These are phyloP conservation scores for Notolabrus celidotus DNA, from an alignment of 2,797 vertebrate species.

Conservation along the genomic window DNA sequence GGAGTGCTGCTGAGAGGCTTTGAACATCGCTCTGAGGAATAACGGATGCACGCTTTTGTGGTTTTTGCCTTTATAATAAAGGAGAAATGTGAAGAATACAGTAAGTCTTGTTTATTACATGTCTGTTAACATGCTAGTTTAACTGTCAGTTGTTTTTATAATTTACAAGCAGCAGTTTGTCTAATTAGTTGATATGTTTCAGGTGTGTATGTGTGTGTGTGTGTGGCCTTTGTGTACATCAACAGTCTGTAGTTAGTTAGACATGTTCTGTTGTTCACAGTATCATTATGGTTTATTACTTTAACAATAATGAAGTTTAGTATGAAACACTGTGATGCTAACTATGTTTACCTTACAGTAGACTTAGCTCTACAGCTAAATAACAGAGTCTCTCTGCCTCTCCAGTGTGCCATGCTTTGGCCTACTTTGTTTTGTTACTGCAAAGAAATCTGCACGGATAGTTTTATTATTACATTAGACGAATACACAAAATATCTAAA, in stretches of 20 bases:
- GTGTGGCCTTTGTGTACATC: not conserved
- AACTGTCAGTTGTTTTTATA: slow-evolving; percentile 1
- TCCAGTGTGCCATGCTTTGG: not conserved
- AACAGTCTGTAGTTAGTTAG: not conserved
- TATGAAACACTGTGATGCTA: not conserved
- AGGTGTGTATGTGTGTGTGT: slow-evolving; percentile 7
- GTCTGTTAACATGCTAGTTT: slow-evolving; percentile 6
- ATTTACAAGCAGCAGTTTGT: slow-evolving; percentile 13
- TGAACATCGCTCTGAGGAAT: slow-evolving; percentile 58
- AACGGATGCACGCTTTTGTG: slow-evolving; percentile 55
- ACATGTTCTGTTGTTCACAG: slow-evolving; percentile 21
- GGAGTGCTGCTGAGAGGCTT: slow-evolving; percentile 79
- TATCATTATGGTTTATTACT: not conserved
- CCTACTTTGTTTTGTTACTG: not conserved
- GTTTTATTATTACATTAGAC: not conserved
- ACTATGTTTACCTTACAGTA: not conserved
- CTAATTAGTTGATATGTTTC: slow-evolving; percentile 12
- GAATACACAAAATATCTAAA: not conserved
- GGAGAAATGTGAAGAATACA: slow-evolving; percentile 76
- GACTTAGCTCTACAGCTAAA: not conserved
- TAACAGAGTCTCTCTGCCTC: not conserved
- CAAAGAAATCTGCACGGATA: not conserved
- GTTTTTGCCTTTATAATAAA: slow-evolving; percentile 48
- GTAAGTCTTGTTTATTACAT: slow-evolving; percentile 71
- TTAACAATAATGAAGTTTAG: not conserved